Percentiles rank a stretch among this genome's conserved stretches.
phyloP scores from a whole-genome alignment of 2,797 vertebrate species.

The Geotrypetes seraphini region DNA sequence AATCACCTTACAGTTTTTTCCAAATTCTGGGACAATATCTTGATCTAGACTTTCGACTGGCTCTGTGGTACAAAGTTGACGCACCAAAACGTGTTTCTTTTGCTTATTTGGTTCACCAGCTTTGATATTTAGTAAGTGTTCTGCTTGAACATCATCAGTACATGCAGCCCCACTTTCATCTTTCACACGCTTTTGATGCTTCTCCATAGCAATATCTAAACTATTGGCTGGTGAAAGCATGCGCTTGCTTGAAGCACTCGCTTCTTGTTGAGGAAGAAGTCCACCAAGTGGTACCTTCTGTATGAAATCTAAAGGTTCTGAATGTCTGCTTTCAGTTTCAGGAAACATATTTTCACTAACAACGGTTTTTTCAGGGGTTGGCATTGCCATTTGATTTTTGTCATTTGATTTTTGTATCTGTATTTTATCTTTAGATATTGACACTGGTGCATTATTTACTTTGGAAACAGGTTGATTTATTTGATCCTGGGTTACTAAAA shows the following conservation, averaged over 20 bases:
- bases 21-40: constrained; percentile 51
- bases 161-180: constrained; percentile 89
- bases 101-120: constrained; percentile 68
- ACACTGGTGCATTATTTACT: constrained; percentile 35
- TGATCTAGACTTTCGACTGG: constrained; percentile 73
- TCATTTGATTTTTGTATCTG: constrained; percentile 50
- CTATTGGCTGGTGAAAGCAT: constrained; percentile 97
- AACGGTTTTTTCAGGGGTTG: constrained; percentile 37
- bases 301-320: constrained; percentile 52
- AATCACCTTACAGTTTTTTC: constrained; percentile 31
- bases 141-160: constrained; percentile 58
- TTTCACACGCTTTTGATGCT: constrained; percentile 93
- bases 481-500: constrained; percentile 87
- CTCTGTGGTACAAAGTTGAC: constrained; percentile 89
- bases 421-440: constrained; percentile 46
- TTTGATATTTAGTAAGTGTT: constrained; percentile 61
- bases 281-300: constrained; percentile 75
- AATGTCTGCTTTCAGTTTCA: constrained; percentile 41
- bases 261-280: constrained; percentile 84
- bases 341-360: constrained; percentile 41
- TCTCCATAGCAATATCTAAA: constrained; percentile 97
- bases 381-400: constrained; percentile 44
- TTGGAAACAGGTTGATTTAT: constrained; percentile 56
- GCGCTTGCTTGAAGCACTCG: constrained; percentile 88
- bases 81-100: constrained; percentile 81